Evolutionary conservation across 2,888 invertebrate species (phyloP).

Genomic region (Heterodera filipjevi): DNA sequence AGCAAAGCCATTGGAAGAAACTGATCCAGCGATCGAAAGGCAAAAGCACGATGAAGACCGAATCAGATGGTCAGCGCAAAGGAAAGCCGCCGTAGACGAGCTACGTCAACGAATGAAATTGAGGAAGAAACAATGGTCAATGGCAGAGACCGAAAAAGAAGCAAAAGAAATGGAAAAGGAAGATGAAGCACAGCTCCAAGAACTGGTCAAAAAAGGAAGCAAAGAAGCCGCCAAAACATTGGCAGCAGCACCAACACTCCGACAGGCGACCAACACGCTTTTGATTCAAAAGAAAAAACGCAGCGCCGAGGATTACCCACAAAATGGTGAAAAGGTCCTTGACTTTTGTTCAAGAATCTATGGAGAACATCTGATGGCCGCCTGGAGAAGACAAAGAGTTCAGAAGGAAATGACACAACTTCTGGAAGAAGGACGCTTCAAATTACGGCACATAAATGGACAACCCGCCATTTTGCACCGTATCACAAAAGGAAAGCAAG

Average conservation of each 20-base stretch:
- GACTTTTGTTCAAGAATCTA: neutral
- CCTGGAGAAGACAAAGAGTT: neutral
- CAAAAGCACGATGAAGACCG: no score
- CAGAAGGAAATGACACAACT: neutral
- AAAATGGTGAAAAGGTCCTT: neutral
- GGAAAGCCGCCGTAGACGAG: no score
- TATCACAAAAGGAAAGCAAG: neutral
- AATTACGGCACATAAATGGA: neutral
- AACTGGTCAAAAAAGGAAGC: neutral
- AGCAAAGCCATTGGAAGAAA: no score
- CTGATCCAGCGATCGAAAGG: no score
- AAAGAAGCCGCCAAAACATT: neutral
- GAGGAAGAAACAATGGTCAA: no score
- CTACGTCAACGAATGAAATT: no score
- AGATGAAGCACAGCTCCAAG: neutral
- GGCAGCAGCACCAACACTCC: neutral
- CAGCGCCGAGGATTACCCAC: neutral
- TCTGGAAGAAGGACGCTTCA: neutral
- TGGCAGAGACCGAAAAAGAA: neutral
- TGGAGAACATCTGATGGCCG: neutral
- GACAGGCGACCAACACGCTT: neutral
- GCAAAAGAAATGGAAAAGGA: neutral
- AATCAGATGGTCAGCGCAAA: no score
- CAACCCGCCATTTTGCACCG: neutral
- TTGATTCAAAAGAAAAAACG: neutral